Percentiles rank a stretch among this genome's conserved stretches.
Evolutionary conservation across 2,797 vertebrate species (phyloP).

Genomic region (Epinephelus coioides): DNA sequence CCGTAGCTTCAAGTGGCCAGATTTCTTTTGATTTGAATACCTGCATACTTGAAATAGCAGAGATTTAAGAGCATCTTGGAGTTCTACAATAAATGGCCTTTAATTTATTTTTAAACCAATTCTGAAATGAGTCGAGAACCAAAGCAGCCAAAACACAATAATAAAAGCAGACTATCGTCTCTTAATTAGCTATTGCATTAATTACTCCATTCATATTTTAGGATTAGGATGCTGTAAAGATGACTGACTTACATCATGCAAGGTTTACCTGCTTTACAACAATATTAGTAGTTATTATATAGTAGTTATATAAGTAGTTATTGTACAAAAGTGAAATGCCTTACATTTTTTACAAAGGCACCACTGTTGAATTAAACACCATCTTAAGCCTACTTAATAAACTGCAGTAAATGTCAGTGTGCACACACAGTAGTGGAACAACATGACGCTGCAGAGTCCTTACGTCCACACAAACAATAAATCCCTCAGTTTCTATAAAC

Average conservation of each 20-base stretch:
- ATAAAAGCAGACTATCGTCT: neutral
- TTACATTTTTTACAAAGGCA: no score
- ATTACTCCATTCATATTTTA: neutral
- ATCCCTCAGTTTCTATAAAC: neutral
- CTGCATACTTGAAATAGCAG: neutral
- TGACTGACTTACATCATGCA: no score
- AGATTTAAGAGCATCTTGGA: neutral
- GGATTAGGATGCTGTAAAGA: no score
- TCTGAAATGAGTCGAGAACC: neutral
- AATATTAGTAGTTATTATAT: no score
- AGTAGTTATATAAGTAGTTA: no score
- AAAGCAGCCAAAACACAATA: neutral
- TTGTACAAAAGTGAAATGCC: no score
- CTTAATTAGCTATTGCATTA: neutral
- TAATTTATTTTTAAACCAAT: neutral
- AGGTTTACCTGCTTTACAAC: no score
- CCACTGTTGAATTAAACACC: no score
- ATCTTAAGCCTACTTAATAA: no score
- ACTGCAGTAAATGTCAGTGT: no score
- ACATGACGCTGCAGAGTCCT: neutral
- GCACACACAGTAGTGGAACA: neutral
- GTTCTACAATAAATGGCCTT: neutral
- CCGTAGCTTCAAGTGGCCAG: neutral
- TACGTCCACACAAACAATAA: neutral
- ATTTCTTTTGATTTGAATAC: neutral